Percentiles rank a stretch among this genome's conserved stretches.
These are phyloP conservation scores for Mallateleia sp. DNA, from an alignment of 2,888 invertebrate genomes.

Conservation along the genomic window DNA sequence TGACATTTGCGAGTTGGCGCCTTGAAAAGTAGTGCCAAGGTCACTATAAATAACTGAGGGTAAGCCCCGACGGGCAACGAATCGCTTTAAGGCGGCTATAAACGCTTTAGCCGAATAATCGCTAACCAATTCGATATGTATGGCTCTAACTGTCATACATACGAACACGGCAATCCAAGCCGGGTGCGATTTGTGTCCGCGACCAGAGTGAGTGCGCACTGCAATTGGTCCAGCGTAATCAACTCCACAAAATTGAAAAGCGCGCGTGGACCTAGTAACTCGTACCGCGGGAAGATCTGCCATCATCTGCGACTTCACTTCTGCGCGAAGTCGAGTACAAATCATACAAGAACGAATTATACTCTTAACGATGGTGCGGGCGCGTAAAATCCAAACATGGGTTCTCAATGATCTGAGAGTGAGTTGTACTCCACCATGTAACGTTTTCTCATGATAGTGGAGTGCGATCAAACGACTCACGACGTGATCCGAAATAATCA, in stretches of 20 bases:
- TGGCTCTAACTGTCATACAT: slow-evolving; percentile 9
- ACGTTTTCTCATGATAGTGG: not conserved
- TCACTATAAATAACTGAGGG: slow-evolving; percentile 78
- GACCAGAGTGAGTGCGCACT: not conserved
- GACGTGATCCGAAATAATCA: not conserved
- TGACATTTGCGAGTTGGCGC: slow-evolving; percentile 69
- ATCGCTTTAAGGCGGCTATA: not conserved
- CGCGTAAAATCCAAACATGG: not conserved
- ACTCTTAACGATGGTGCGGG: not conserved
- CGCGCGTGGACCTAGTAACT: not conserved
- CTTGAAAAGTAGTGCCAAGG: slow-evolving; percentile 82
- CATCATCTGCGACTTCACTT: slow-evolving; percentile 9
- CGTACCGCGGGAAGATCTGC: slow-evolving; percentile 3
- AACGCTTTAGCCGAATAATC: not conserved
- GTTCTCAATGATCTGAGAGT: not conserved
- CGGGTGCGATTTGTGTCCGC: not conserved
- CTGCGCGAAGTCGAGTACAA: not conserved
- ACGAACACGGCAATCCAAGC: slow-evolving; percentile 23
- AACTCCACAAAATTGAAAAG: slow-evolving; percentile 15
- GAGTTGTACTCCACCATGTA: slow-evolving; percentile 12
- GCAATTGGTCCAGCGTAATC: slow-evolving; percentile 31
- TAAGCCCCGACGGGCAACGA: not conserved
- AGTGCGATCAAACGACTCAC: not conserved
- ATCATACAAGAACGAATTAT: not conserved
- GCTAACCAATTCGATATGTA: slow-evolving; percentile 24